Conservation (phyloP, 2,888 invertebrate species). For the Epistrophe grossulariae region DNA sequence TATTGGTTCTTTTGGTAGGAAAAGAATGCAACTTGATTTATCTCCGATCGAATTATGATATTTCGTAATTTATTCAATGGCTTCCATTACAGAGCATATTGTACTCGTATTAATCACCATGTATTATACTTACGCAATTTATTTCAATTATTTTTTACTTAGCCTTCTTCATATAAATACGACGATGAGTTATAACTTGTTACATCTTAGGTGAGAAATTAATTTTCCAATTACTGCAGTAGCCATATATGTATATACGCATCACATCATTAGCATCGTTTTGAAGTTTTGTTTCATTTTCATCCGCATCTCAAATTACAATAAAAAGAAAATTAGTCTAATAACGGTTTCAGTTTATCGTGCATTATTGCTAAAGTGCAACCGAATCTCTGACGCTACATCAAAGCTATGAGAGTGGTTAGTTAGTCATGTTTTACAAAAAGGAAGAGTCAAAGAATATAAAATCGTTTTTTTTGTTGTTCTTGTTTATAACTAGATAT, state of each 20-base stretch:
- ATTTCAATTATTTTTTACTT: conserved; percentile 18
- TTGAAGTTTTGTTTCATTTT: conserved; percentile 47
- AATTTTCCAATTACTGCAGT: conserved; percentile 59
- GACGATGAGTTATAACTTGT: conserved; percentile 2
- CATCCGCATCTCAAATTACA: conserved; percentile 47
- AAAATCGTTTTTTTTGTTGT: neutral
- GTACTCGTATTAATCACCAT: neutral
- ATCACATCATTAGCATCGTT: conserved; percentile 13
- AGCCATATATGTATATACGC: too few species aligned
- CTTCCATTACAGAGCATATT: neutral
- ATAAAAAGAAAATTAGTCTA: conserved; percentile 56
- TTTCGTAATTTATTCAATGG: conserved; percentile 3
- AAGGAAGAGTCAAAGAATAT: neutral
- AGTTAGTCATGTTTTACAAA: neutral
- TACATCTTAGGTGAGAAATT: conserved; percentile 38
- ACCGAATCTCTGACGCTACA: conserved; percentile 22
- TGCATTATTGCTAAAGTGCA: conserved; percentile 37
- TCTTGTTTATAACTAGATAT: conserved; percentile 55
- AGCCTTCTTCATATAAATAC: conserved; percentile 11
- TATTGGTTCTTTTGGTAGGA: neutral
- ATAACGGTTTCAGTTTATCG: conserved; percentile 57
- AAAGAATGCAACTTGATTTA: neutral
- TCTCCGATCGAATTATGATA: neutral
- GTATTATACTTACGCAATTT: conserved; percentile 48
- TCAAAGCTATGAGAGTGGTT: conserved; percentile 60